Base-by-base conservation (phyloP, 2,797 vertebrate genomes). In the Rousettus madagascariensis region DNA sequence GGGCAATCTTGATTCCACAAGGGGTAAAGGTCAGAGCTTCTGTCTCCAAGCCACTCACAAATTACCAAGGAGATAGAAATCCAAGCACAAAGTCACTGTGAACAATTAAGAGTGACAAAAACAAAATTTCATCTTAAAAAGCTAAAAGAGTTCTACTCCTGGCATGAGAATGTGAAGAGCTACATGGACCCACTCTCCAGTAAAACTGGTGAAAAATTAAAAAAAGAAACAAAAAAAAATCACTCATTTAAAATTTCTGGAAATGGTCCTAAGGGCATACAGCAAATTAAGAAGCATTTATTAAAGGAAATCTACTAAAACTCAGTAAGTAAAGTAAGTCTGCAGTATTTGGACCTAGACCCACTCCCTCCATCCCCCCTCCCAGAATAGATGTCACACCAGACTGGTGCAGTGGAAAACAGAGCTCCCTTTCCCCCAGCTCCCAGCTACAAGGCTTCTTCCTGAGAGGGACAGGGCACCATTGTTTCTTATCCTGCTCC, bases 241-340 rank as follows among this genome's bases (percentile, higher is more conserved):
- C 11, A 59, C 41, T 26, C 28, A 92, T 68, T 86, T 90, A 78
- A 87, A 93, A 61, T 80, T 24, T 92, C 24, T 69, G 36, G 61
- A 80, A 88, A 95, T 88, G 66, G 19, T 51, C 33, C 9, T 65
- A 92, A 87, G 49, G 49, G 22, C 30, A 84, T 19, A 92, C 1
- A 79, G 28, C 82, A 95, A 92, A 92, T 30, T 13, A 92, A 92
- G 49, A 53, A 69, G 74, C 5, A 63, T 87, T 93, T 86, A 86
- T 74, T 88, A 36, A 88, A 92, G 49, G 71, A 63, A 90, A 79
- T 74, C 36, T 74, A 89, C 24, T 71, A 86, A 84, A 95, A 94
- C 77, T 86, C 20, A 84, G 63, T 69, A 74, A 30, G 36, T 65
- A 63, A 43, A 69, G 17, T 69, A 61, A 71, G 49, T 87, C 36